Evolutionary conservation across 1,140 invertebrate species (phyloP).

Genomic region (Anoplolepis gracilipes): DNA sequence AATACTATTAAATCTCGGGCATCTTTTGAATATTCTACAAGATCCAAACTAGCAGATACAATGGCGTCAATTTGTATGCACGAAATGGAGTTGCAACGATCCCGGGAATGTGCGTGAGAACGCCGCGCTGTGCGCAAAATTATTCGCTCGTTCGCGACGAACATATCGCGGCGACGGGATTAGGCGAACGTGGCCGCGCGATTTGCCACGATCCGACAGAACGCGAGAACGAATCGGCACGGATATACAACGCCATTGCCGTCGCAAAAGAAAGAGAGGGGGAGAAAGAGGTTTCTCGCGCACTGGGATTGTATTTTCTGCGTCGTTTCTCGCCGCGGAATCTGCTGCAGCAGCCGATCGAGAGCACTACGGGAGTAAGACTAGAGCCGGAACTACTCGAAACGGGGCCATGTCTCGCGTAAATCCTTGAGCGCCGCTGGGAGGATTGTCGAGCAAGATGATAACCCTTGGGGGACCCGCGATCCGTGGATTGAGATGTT

Average conservation of each 20-base stretch:
- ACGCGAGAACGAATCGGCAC: constrained; percentile 43
- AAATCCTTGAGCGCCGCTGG: constrained; percentile 31
- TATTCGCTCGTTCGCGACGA: constrained; percentile 52
- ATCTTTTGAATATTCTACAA: background rate
- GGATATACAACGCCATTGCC: background rate
- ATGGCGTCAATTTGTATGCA: constrained; percentile 28
- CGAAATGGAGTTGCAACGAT: constrained; percentile 28
- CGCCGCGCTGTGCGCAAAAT: constrained; percentile 47
- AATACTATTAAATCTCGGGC: background rate
- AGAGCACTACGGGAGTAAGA: constrained; percentile 47
- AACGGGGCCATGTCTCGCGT: constrained; percentile 42
- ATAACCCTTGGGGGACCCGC: constrained; percentile 44
- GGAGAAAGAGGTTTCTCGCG: background rate
- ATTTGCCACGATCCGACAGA: constrained; percentile 34
- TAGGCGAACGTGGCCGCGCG: constrained; percentile 28
- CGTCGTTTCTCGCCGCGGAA: constrained; percentile 39
- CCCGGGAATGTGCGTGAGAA: constrained; percentile 48
- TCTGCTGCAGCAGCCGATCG: constrained; percentile 35
- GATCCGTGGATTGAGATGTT: constrained; percentile 10
- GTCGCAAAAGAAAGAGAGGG: background rate
- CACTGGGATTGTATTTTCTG: constrained; percentile 46
- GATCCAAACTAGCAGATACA: background rate
- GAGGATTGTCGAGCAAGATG: constrained; percentile 50
- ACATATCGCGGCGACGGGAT: constrained; percentile 35
- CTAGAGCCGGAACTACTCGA: constrained; percentile 48